A percentile compares a stretch with the other conserved stretches of the same genome.
phyloP scores from a whole-genome alignment of 1,140 invertebrate genomes.

The Wiebesia pumilae region DNA sequence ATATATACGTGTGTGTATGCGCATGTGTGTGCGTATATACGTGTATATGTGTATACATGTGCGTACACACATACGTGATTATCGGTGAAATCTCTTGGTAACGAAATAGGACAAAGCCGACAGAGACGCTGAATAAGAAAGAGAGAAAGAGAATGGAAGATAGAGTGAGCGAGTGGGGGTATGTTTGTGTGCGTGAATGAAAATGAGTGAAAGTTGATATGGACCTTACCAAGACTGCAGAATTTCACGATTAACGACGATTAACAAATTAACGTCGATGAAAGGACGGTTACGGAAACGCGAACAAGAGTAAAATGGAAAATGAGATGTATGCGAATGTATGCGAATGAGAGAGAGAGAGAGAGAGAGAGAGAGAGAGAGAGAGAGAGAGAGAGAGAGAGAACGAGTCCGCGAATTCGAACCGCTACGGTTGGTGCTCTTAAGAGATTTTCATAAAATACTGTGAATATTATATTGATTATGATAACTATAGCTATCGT shows the following conservation, averaged over 20 bases:
- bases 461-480: constrained; percentile 75
- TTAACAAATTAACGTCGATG: background rate
- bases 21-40: constrained; percentile 47
- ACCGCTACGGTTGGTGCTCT: constrained; percentile 73
- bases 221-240: background rate
- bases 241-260: background rate
- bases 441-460: constrained; percentile 75
- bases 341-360: constrained; percentile 38
- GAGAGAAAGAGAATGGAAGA: constrained; percentile 34
- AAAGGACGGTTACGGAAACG: background rate
- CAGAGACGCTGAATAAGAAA: constrained; percentile 48
- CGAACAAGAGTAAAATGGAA: constrained; percentile 46
- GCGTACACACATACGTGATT: constrained; percentile 49
- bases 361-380: constrained; percentile 24
- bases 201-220: background rate
- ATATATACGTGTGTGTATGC: constrained; percentile 4
- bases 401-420: constrained; percentile 55
- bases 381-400: constrained; percentile 18
- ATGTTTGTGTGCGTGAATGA: background rate
- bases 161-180: too few relatives aligned
- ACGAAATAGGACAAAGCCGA: constrained; percentile 55
- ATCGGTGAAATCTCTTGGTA: constrained; percentile 53
- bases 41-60: too few relatives aligned
- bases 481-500: constrained; percentile 73
- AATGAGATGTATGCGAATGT: too few relatives aligned